Conservation (phyloP, 2,888 invertebrate genomes). For the Ectemnius cavifrons region DNA sequence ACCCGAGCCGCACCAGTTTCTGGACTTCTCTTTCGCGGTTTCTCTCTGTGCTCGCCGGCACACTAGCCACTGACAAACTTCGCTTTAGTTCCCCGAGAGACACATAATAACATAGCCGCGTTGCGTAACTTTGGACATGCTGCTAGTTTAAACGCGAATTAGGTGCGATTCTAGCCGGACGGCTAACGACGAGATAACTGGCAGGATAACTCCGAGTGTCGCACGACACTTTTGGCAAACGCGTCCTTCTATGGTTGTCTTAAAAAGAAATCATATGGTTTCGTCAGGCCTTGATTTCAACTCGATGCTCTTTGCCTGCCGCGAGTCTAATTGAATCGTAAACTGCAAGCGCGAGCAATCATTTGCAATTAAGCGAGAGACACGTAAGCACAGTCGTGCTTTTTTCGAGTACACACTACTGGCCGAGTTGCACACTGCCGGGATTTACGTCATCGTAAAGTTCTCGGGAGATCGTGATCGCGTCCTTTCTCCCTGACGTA, state of each 20-base stretch:
- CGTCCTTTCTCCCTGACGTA: conserved; percentile 1
- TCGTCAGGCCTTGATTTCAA: conserved; percentile 11
- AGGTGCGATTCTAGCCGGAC: conserved; percentile 33
- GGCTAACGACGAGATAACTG: conserved; percentile 28
- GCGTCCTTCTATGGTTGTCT: neutral
- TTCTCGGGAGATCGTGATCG: conserved; percentile 12
- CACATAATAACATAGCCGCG: conserved; percentile 28
- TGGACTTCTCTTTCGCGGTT: conserved; percentile 24
- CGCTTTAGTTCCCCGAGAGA: conserved; percentile 7
- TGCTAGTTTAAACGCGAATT: conserved; percentile 41
- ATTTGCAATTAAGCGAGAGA: conserved; percentile 18
- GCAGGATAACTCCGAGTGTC: neutral
- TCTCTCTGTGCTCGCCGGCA: conserved; percentile 25
- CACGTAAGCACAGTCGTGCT: neutral
- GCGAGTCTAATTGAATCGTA: conserved; percentile 8
- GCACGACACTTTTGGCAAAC: conserved; percentile 1
- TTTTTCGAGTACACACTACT: neutral
- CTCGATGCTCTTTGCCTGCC: neutral
- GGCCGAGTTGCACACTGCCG: neutral
- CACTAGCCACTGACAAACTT: conserved; percentile 6
- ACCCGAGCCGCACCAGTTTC: too few relatives aligned
- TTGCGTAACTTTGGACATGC: conserved; percentile 46
- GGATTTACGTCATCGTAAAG: conserved; percentile 7
- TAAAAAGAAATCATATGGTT: conserved; percentile 5
- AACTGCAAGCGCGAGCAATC: conserved; percentile 15